Base-by-base conservation (phyloP, 2,113 vertebrate species). In the Osmerus mordax region DNA sequence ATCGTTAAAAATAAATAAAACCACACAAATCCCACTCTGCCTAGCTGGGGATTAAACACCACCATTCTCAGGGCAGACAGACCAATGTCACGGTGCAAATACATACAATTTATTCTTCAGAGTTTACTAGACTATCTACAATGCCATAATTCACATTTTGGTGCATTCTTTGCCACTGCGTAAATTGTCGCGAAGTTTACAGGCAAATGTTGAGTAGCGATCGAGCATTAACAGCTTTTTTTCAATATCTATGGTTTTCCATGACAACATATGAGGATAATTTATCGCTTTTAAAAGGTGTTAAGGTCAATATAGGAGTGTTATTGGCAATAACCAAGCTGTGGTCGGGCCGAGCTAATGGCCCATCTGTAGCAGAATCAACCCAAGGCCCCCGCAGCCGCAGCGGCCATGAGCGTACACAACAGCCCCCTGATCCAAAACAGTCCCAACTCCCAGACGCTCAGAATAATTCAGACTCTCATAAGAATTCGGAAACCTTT, bases 1-100 rank as follows among this genome's bases (percentile, higher is more conserved):
- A 80, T 80, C 73, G 84, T 89, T 92, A 89, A 91, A 90, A 89
- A 91, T 89, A 92, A 88, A 90, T 87, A 86, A 90, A 91, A 89
- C 87, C 84, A 79, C 81, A 89, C 85, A 91, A 87, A 90, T 91
- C 84, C 84, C 84, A 86, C 73, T 60, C 52, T 53, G 15, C 59
- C 81, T 83, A 66, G 66, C 79, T 54, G 63, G 76, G 85, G 90
- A 89, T 90, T 92, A 87, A 89, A 90, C 78, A 63, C 54, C 82
- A 80, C 19, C 58, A 25, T 67, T 71, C 71, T 51, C 67, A 16
- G 69, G 75, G 82, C 28, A 59, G 64, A 28, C 76, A 47, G 67
- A 18, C 61, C 77, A 83, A 83, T 84, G 84, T 86, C 83, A 86
- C 69, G 73, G 67, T 29, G 25, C 56, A 21, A 53, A 68, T 18